Evolutionary conservation across 2,113 vertebrate species (phyloP), one percentile per base, ranked within the genome.

Genomic region (Solea solea): DNA sequence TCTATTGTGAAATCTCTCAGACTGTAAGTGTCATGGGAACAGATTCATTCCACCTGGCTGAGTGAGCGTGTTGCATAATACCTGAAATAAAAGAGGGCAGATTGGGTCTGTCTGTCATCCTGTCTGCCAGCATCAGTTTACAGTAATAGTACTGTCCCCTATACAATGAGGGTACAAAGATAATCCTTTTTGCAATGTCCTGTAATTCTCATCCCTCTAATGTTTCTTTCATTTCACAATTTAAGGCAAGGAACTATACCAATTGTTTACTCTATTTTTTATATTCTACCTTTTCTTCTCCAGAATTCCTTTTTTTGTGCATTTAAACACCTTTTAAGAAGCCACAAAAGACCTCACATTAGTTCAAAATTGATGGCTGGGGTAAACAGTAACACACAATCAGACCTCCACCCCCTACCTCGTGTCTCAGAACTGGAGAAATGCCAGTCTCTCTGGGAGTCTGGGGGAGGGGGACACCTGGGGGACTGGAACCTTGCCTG

Each of bases 381-480:
- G 28, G 57, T 60, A 21, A 72, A 42, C 44, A 28, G 28, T 56
- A 28, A 60, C 41, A 69, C 5, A 55, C 0, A 50, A 49, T 74
- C 45, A 61, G n/a, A 34, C 58, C 14, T 14, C 42, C 46, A 39
- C 40, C 69, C 54, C 66, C 25, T 21, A 48, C 68, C 41, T 16
- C 52, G 42, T 49, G 55, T 46, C 45, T 69, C 49, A 28, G 70
- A 53, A 44, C 59, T 56, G 64, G 61, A 75, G 61, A 13, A 70
- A 65, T 40, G 50, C n/a, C 56, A 34, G 2, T 11, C 74, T 78
- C 71, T 72, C 63, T 6, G 53, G 81, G 67, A 78, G 74, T 77
- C 86, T 86, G 2, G 68, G 83, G 52, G 79, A 82, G 16, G 79
- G 85, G 25, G 5, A 41, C 78, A 76, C 71, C 80, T 75, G 68